A percentile compares a stretch with the other conserved stretches of the same genome.
Conservation (phyloP, 2,113 vertebrate genomes). For the Dromas ardeola region DNA sequence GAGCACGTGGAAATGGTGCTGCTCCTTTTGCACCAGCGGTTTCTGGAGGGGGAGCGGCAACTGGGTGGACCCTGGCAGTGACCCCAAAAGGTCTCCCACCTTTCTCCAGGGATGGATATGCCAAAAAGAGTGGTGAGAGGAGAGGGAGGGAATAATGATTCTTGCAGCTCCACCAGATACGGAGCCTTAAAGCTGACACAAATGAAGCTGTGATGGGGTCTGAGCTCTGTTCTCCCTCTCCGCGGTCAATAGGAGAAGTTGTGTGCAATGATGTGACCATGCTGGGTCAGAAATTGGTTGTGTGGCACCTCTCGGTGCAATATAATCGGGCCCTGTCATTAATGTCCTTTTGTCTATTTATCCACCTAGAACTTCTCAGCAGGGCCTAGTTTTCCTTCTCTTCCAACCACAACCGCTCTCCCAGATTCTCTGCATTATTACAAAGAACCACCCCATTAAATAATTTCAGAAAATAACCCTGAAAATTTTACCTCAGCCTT, state of each 20-base stretch:
- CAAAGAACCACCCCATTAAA: background rate
- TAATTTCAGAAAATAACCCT: background rate
- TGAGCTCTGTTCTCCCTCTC: background rate
- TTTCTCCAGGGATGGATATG: background rate
- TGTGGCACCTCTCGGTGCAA: background rate
- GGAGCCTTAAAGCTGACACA: background rate
- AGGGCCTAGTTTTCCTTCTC: background rate
- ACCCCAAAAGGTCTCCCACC: background rate
- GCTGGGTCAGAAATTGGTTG: background rate
- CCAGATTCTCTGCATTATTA: background rate
- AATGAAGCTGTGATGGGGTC: background rate
- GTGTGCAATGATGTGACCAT: background rate
- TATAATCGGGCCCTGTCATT: background rate
- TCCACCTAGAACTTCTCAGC: background rate
- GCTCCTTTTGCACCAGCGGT: background rate
- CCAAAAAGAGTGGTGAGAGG: background rate
- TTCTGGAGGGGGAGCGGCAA: background rate
- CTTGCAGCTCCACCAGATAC: background rate
- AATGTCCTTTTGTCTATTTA: background rate
- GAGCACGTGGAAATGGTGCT: background rate
- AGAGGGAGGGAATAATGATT: background rate
- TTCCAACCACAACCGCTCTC: background rate
- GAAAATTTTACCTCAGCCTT: background rate
- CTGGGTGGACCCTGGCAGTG: background rate
- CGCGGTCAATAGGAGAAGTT: fast-evolving